Conservation (phyloP, 1,140 invertebrate species). For the Telenomus remus region DNA sequence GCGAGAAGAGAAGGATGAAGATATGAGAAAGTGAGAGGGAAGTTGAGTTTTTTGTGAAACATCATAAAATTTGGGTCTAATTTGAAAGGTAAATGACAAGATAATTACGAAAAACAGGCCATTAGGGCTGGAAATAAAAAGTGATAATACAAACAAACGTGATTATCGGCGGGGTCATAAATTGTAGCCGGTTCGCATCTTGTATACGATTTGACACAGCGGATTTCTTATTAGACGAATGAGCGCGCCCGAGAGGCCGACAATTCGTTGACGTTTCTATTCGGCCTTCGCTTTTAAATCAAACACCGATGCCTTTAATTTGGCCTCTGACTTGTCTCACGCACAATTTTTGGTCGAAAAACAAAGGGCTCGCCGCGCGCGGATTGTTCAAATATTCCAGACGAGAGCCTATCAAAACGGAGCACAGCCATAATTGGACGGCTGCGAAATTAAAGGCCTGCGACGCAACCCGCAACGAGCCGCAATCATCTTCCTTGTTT, state of each 20-base stretch:
- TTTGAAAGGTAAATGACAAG: conserved; percentile 41
- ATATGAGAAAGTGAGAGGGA: too few species aligned
- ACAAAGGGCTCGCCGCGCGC: background rate
- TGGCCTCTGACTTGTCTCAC: conserved; percentile 5
- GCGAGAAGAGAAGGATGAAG: background rate
- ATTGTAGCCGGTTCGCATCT: conserved; percentile 33
- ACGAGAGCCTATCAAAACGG: conserved; percentile 54
- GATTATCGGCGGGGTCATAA: conserved; percentile 46
- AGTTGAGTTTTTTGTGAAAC: background rate
- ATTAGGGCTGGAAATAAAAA: conserved; percentile 36
- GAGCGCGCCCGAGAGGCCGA: conserved; percentile 2
- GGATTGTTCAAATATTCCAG: conserved; percentile 64
- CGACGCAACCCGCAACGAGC: conserved; percentile 52
- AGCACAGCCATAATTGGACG: conserved; percentile 64
- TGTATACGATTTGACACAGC: conserved; percentile 51
- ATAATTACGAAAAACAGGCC: conserved; percentile 39
- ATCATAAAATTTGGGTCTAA: conserved; percentile 15
- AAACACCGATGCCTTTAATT: conserved; percentile 48
- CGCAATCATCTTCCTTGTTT: conserved; percentile 65
- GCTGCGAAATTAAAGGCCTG: conserved; percentile 67
- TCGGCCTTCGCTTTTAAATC: conserved; percentile 39
- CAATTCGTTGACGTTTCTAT: conserved; percentile 49
- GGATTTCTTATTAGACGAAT: conserved; percentile 51
- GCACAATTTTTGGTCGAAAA: conserved; percentile 9
- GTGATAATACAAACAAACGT: conserved; percentile 47